Conservation (phyloP, 2,113 vertebrate genomes). For the Oryzias javanicus region DNA sequence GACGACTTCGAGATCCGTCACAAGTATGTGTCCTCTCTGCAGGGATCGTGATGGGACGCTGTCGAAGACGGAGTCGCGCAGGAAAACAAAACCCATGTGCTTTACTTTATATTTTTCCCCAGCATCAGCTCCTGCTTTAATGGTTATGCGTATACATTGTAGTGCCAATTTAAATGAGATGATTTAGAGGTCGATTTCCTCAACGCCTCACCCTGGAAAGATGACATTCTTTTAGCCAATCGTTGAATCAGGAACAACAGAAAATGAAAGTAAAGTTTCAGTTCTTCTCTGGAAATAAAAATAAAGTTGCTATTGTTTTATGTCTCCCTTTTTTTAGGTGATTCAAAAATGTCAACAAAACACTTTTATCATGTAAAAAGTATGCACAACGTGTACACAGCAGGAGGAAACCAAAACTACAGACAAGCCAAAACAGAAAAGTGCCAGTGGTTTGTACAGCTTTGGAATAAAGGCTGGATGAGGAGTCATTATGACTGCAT, state of each 20-base stretch:
- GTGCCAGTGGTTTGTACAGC: conserved; percentile 50
- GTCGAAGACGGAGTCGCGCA: background rate
- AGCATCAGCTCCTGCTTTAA: background rate
- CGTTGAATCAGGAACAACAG: background rate
- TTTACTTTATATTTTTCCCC: background rate
- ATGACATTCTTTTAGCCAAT: too few species aligned
- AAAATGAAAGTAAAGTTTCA: background rate
- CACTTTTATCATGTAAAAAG: conserved; percentile 64
- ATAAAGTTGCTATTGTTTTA: conserved; percentile 25
- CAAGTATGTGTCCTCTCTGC: conserved; percentile 75
- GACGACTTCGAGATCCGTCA: conserved; percentile 82
- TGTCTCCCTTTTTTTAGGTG: background rate
- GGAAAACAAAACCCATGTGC: too few species aligned
- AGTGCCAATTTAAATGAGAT: too few species aligned
- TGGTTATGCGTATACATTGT: too few species aligned
- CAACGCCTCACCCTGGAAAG: too few species aligned
- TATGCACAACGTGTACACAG: conserved; percentile 46
- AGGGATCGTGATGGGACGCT: conserved; percentile 29
- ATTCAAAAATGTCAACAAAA: conserved; percentile 24
- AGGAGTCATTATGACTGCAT: too few species aligned
- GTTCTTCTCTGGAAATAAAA: background rate
- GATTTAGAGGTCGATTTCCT: too few species aligned
- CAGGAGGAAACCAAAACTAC: background rate
- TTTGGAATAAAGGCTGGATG: conserved; percentile 4
- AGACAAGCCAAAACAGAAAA: background rate